These are phyloP conservation scores for Gallinago media DNA, from an alignment of 2,113 vertebrate genomes.

Conservation along the genomic window DNA sequence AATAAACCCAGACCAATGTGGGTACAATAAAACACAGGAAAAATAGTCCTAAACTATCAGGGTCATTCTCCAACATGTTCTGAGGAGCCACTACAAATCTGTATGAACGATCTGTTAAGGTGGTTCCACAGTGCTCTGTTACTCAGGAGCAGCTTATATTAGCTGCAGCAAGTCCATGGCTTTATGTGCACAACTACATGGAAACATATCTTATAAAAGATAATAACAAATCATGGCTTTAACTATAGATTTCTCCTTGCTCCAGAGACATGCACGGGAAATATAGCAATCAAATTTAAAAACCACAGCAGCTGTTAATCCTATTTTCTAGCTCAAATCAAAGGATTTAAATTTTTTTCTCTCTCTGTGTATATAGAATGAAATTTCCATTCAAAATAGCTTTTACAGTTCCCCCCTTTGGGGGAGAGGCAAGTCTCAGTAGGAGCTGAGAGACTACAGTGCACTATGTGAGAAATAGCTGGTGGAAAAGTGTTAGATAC, in stretches of 20 bases:
- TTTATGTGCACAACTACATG: background rate
- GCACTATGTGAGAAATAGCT: background rate
- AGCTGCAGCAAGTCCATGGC: background rate
- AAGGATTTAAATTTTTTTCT: background rate
- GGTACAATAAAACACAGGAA: background rate
- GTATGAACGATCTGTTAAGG: background rate
- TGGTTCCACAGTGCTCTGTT: background rate
- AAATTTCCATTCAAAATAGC: constrained; percentile 4
- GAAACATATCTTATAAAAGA: background rate
- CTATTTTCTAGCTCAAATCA: background rate
- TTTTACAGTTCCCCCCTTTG: background rate
- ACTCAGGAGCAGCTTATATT: background rate
- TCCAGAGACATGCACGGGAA: background rate
- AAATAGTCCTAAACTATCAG: background rate
- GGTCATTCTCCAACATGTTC: background rate
- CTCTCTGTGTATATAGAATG: background rate
- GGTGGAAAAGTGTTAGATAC: background rate
- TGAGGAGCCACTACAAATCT: background rate
- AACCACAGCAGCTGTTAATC: background rate
- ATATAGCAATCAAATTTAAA: background rate
- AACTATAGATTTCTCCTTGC: background rate
- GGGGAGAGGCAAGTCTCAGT: background rate
- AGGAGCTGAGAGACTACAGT: background rate
- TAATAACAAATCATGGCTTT: background rate
- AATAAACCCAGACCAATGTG: background rate